These are phyloP conservation scores for Drosophila paulistorum DNA, from an alignment of 1,140 invertebrate species.

Conservation along the genomic window DNA sequence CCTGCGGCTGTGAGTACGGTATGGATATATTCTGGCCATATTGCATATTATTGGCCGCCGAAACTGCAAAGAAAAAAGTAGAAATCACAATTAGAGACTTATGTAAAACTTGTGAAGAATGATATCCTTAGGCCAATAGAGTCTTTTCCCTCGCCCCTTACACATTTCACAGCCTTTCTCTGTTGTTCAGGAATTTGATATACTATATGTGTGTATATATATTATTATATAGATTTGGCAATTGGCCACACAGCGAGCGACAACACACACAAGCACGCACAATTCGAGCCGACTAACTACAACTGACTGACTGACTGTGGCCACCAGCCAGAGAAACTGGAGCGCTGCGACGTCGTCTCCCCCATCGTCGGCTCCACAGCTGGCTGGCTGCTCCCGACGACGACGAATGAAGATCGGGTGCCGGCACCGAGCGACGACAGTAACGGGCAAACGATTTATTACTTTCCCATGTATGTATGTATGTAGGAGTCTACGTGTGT, in stretches of 20 bases:
- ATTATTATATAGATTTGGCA: constrained; percentile 23
- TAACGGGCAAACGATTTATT: constrained; percentile 64
- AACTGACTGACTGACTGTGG: constrained; percentile 54
- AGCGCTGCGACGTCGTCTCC: constrained; percentile 41
- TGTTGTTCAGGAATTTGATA: constrained; percentile 15
- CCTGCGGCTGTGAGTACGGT: constrained; percentile 82
- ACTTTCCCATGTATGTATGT: constrained; percentile 47
- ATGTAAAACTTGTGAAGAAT: too few relatives aligned
- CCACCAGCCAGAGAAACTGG: constrained; percentile 33
- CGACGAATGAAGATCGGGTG: constrained; percentile 71
- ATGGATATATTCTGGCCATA: constrained; percentile 83
- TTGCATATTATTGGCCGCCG: constrained; percentile 82
- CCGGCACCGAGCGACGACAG: constrained; percentile 62
- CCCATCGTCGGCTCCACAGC: constrained; percentile 17
- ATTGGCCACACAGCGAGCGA: not conserved
- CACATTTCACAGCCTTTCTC: constrained; percentile 39
- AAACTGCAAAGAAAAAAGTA: constrained; percentile 61
- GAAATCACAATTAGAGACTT: not conserved
- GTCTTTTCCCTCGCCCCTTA: not conserved
- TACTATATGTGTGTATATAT: constrained; percentile 25
- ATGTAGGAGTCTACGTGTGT: constrained; percentile 7
- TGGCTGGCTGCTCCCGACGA: constrained; percentile 27
- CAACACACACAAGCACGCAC: constrained; percentile 48
- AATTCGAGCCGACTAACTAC: constrained; percentile 69
- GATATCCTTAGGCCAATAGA: too few relatives aligned